Percentiles rank a stretch among this genome's conserved stretches.
Conservation (phyloP, 2,888 invertebrate species). For the Frankliniella fusca region DNA sequence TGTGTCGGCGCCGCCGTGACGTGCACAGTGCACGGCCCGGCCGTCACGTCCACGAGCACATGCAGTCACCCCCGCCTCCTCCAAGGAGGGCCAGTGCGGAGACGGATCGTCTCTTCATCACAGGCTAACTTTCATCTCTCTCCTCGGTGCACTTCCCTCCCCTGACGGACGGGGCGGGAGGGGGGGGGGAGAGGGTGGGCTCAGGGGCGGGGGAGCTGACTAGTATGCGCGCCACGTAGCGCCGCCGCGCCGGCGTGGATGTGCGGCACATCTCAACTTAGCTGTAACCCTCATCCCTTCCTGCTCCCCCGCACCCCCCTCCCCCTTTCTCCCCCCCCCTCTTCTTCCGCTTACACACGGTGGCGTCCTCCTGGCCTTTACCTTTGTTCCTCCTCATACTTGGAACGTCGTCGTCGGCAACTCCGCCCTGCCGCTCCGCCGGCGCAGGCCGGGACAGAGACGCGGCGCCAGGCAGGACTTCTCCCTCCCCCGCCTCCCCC, state of each 20-base stretch:
- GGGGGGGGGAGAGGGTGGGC: too few relatives aligned
- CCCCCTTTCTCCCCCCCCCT: slow-evolving; percentile 30
- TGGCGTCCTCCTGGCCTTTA: slow-evolving; percentile 35
- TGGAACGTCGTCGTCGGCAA: slow-evolving; percentile 34
- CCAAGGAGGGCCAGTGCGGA: not conserved
- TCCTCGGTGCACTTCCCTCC: not conserved
- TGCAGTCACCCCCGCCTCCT: too few relatives aligned
- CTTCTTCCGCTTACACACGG: slow-evolving; percentile 34
- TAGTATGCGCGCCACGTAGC: slow-evolving; percentile 11
- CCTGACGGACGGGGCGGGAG: not conserved
- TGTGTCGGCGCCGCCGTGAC: too few relatives aligned
- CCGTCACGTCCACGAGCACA: too few relatives aligned
- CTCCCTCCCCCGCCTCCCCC: not conserved
- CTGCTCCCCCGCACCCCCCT: slow-evolving; percentile 35
- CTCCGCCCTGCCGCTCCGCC: slow-evolving; percentile 34
- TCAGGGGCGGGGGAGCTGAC: not conserved
- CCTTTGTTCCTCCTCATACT: slow-evolving; percentile 37
- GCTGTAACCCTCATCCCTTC: slow-evolving; percentile 33
- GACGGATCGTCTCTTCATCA: not conserved
- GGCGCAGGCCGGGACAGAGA: not conserved
- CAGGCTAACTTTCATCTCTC: not conserved
- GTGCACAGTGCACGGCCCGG: too few relatives aligned
- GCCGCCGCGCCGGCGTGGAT: slow-evolving; percentile 19
- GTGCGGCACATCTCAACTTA: slow-evolving; percentile 37
- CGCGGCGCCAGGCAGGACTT: not conserved